Percentiles rank a stretch among this genome's conserved stretches.
Conservation (phyloP, 2,113 vertebrate genomes). For the Gambusia holbrooki region DNA sequence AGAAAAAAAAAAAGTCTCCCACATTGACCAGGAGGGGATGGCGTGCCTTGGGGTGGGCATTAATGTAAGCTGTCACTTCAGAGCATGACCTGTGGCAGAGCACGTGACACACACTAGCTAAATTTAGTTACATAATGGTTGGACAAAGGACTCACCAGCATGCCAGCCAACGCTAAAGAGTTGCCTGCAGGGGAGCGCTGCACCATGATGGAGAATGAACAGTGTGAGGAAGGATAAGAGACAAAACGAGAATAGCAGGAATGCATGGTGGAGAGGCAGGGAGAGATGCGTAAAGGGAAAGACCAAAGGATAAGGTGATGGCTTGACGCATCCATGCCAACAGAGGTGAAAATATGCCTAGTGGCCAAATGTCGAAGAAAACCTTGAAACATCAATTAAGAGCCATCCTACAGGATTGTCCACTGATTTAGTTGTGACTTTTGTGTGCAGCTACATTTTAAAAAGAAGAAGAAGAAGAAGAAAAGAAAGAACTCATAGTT, state of each 20-base stretch:
- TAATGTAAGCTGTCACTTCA: slow-evolving; percentile 68
- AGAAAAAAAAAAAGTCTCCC: slow-evolving; percentile 38
- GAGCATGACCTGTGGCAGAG: slow-evolving; percentile 62
- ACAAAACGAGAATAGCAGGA: slow-evolving; percentile 38
- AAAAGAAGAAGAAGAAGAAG: no score
- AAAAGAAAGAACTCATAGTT: no score
- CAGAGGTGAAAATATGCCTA: background rate
- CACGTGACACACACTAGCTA: slow-evolving; percentile 70
- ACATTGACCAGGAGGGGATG: slow-evolving; percentile 52
- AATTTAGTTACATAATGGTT: slow-evolving; percentile 67
- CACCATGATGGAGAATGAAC: slow-evolving; percentile 62
- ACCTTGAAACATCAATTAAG: background rate
- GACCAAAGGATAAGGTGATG: slow-evolving; percentile 28
- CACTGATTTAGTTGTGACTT: background rate
- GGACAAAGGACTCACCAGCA: slow-evolving; percentile 58
- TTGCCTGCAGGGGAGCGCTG: slow-evolving; percentile 55
- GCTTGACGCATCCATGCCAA: slow-evolving; percentile 13
- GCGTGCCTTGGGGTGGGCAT: slow-evolving; percentile 63
- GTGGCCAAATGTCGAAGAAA: background rate
- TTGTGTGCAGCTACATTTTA: background rate
- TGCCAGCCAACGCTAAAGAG: slow-evolving; percentile 60
- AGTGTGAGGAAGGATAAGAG: slow-evolving; percentile 44
- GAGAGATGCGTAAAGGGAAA: slow-evolving; percentile 49
- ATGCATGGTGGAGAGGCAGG: background rate
- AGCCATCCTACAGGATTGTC: background rate